A percentile compares a stretch with the other conserved stretches of the same genome.
Conservation (phyloP, 1,140 invertebrate species). For the Drosophila pruinosa region DNA sequence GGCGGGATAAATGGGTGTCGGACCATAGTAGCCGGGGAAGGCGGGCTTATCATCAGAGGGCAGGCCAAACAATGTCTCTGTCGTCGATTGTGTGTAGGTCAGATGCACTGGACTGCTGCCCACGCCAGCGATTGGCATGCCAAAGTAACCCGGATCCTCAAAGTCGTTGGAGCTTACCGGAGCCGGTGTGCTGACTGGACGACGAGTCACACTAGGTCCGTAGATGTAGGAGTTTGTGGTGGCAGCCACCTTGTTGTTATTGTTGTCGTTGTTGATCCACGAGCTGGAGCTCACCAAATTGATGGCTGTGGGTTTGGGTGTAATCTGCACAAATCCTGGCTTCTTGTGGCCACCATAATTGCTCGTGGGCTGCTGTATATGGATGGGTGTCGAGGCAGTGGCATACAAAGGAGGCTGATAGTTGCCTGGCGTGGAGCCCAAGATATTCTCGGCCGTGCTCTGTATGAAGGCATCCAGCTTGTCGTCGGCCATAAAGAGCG, state of each 20-base stretch:
- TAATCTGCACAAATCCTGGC: slow-evolving; percentile 73
- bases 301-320: slow-evolving; percentile 83
- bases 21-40: slow-evolving; percentile 78
- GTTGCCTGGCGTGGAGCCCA: slow-evolving; percentile 62
- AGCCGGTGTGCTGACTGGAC: slow-evolving; percentile 42
- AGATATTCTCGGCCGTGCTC: slow-evolving; percentile 69
- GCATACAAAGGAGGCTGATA: slow-evolving; percentile 59
- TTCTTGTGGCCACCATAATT: slow-evolving; percentile 65
- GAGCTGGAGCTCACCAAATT: slow-evolving; percentile 48
- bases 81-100: slow-evolving; percentile 61
- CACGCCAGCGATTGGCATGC: slow-evolving; percentile 29
- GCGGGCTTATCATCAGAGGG: slow-evolving; percentile 77
- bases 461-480: slow-evolving; percentile 78
- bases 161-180: slow-evolving; percentile 73
- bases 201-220: slow-evolving; percentile 81
- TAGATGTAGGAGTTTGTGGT: slow-evolving; percentile 85
- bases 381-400: slow-evolving; percentile 64
- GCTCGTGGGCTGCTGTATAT: slow-evolving; percentile 58
- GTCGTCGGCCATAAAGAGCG: slow-evolving; percentile 73
- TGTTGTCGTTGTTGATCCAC: not conserved
- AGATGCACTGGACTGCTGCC: slow-evolving; percentile 54
- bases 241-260: slow-evolving; percentile 28
- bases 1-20: slow-evolving; percentile 77
- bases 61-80: slow-evolving; percentile 51
- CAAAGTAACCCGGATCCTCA: slow-evolving; percentile 80